Percentiles rank a stretch among this genome's conserved stretches.
phyloP scores from a whole-genome alignment of 2,113 vertebrate species.

The Blennius ocellaris region DNA sequence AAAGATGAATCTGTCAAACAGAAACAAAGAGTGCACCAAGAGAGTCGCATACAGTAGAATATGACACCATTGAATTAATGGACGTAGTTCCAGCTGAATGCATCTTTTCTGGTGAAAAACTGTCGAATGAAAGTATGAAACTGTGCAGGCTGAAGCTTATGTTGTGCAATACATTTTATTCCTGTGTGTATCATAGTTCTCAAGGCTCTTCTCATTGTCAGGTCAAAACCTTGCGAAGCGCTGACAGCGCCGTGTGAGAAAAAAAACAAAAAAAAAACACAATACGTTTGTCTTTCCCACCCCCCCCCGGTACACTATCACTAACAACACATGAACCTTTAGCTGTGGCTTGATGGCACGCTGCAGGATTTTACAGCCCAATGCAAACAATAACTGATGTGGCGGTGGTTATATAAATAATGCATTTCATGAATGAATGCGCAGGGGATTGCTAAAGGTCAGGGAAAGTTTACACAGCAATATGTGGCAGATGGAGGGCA shows the following conservation, averaged over 20 bases:
- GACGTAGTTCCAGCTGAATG: too few relatives aligned
- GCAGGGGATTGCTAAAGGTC: constrained; percentile 71
- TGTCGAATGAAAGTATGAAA: too few relatives aligned
- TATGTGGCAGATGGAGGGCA: constrained; percentile 73
- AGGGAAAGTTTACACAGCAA: constrained; percentile 75
- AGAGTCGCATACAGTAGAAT: too few relatives aligned
- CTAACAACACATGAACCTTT: constrained; percentile 33
- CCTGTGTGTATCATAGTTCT: too few relatives aligned
- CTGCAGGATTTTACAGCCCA: constrained; percentile 47
- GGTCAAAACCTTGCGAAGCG: too few relatives aligned
- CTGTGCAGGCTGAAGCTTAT: too few relatives aligned
- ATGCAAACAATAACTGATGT: constrained; percentile 74
- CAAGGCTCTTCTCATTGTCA: too few relatives aligned
- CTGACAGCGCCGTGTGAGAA: neutral
- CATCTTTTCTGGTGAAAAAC: too few relatives aligned
- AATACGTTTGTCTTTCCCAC: constrained; percentile 23
- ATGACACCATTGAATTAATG: too few relatives aligned
- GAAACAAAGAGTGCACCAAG: too few relatives aligned
- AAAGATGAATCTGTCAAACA: too few relatives aligned
- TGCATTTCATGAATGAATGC: constrained; percentile 74
- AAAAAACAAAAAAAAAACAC: constrained; percentile 24
- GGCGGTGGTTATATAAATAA: constrained; percentile 71
- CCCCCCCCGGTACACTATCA: constrained; percentile 15
- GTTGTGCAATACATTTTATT: too few relatives aligned
- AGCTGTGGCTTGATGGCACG: constrained; percentile 28